Conservation (phyloP, 2,888 invertebrate genomes). For the Patella ulyssiponensis region DNA sequence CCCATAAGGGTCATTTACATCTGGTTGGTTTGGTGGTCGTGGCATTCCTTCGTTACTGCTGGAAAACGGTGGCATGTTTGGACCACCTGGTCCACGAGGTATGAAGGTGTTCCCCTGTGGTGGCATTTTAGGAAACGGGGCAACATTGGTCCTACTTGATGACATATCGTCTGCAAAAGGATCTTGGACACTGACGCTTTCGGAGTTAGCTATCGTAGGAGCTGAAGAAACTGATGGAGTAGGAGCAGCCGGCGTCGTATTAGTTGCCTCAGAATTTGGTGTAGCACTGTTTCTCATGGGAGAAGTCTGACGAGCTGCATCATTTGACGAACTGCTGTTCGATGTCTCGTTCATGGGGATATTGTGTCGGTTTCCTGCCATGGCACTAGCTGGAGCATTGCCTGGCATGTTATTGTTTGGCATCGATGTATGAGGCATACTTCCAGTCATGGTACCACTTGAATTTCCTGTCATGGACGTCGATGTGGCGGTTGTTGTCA, state of each 20-base stretch:
- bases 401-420: background rate
- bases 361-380: background rate
- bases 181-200: slow-evolving; percentile 70
- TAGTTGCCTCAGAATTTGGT: slow-evolving; percentile 29
- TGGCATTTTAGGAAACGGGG: slow-evolving; percentile 35
- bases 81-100: background rate
- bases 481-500: background rate
- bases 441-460: background rate
- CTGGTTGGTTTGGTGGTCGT: background rate
- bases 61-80: slow-evolving; percentile 21
- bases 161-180: slow-evolving; percentile 70
- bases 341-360: background rate
- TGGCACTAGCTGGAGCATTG: background rate
- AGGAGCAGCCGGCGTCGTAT: background rate
- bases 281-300: slow-evolving; percentile 21
- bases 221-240: slow-evolving; percentile 8
- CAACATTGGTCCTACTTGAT: slow-evolving; percentile 27
- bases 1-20: background rate
- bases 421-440: background rate
- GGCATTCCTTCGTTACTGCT: background rate
- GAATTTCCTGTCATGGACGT: background rate
- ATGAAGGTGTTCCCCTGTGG: slow-evolving; percentile 33
- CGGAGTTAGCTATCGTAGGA: slow-evolving; percentile 41
- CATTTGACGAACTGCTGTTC: background rate
- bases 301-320: background rate